Conservation (phyloP, 2,888 invertebrate genomes). For the Azorinus chamasolen region DNA sequence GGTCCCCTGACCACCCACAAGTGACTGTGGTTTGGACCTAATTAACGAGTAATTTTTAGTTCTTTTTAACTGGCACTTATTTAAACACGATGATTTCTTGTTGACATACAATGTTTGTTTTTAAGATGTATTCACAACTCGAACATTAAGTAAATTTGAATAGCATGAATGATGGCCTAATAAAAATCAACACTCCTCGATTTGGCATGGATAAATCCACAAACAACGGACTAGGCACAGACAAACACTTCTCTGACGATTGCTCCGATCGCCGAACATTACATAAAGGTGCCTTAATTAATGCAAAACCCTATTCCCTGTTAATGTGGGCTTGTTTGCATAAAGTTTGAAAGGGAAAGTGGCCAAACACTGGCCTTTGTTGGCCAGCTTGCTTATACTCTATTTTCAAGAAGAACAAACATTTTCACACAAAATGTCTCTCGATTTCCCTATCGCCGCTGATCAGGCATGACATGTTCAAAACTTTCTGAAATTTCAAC, state of each 20-base stretch:
- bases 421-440: too few relatives aligned
- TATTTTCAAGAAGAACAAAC: too few relatives aligned
- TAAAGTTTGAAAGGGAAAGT: constrained; percentile 51
- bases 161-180: constrained; percentile 56
- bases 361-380: constrained; percentile 54
- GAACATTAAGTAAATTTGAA: constrained; percentile 67
- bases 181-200: constrained; percentile 57
- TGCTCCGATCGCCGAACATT: too few relatives aligned
- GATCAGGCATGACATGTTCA: too few relatives aligned
- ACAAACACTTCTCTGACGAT: too few relatives aligned
- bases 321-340: constrained; percentile 43
- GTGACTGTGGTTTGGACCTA: constrained; percentile 5
- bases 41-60: constrained; percentile 27
- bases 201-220: constrained; percentile 51
- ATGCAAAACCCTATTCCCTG: constrained; percentile 51
- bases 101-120: constrained; percentile 71
- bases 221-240: constrained; percentile 34
- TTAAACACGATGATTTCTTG: constrained; percentile 61
- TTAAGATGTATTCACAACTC: constrained; percentile 72
- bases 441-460: too few relatives aligned
- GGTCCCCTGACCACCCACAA: constrained; percentile 16
- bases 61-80: constrained; percentile 39
- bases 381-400: constrained; percentile 18
- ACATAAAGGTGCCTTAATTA: constrained; percentile 48
- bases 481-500: too few relatives aligned